Evolutionary conservation across 1,140 invertebrate species (phyloP), one percentile per base, ranked within the genome.

Genomic region (Homarus americanus): DNA sequence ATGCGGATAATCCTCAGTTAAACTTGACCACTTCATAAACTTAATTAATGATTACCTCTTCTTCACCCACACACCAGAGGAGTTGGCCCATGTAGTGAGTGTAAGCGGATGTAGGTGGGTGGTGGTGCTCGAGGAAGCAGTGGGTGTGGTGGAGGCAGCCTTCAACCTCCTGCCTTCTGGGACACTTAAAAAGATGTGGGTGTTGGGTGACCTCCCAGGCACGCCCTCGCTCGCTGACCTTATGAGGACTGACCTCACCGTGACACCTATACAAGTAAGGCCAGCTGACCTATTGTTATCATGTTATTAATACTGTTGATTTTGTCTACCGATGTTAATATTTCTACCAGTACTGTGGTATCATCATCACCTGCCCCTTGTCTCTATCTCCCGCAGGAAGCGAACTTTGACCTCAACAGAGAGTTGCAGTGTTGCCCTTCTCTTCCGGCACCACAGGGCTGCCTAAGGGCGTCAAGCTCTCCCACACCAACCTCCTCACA

Each of bases 381-480:
- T 49, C 44, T 49, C 7, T 49, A 10, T 4, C 3, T 28, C 28
- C 15, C 24, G 17, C 7, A 40, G 36, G 32, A 44, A 66, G 53
- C 20, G 15, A 24, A n/a, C 32, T 53, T 82, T 20, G 40, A 80
- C 32, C 32, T 79, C n/a, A 63, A 9, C 28, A 76, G 0, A 38
- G 28, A 12, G 63, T 34, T 20, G 87, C 87, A 9, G 75, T 93
- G 9, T 87, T 95, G 58, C 94, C 94, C n/a, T 95, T 94, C 93
- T 95, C 94, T 69, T 98, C 97, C 93, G 98, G 98, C n/a, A 98
- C 98, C 5, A 98, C 97, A 40, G 97, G 98, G 15, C 93, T 97
- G 76, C 97, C 98, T 15, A 98, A 98, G 95, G 97, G 97, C 38
- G 97, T 98, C 0, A 96, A 97, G 94, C 93, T 98, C 0, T 96